Evolutionary conservation across 2,888 invertebrate genomes (phyloP), one percentile per base, ranked within the genome.

Genomic region (Slavum lentiscoides): DNA sequence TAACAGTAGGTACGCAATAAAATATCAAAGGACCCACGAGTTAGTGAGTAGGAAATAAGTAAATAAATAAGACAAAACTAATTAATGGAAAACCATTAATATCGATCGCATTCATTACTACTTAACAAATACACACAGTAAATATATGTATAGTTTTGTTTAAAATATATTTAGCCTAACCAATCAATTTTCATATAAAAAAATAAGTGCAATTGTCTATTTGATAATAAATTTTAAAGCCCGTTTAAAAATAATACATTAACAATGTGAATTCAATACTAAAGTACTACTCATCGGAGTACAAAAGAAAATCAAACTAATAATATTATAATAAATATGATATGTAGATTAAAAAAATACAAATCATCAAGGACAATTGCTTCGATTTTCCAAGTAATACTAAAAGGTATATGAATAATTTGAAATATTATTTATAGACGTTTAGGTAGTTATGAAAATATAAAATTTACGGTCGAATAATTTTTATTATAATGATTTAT

Each of bases 31-130:
- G 15, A 23, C 43, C 49, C n/a, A 23, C n/a, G 21, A 23, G 7
- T 49, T 49, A 49, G 23, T 11, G 30, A 30, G 30, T 30, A 30
- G 30, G 30, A 30, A 15, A 8, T 6, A 68, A 49, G 21, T 49
- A 68, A 68, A 66, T 66, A 66, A 68, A 49, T 7, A 49, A 49
- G 21, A 43, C 21, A 43, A 67, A 67, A 67, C 39, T 43, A 43
- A 67, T 21, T 49, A 2, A 21, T n/a, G 43, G 3, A 67, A 43
- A 67, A 49, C 13, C 9, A 49, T 67, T 21, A 2, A 49, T 49
- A 23, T 67, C 13, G 49, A 49, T 49, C 23, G 4, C 49, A 68
- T 68, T 30, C 19, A 21, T 67, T 21, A 1, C n/a, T 23, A 68
- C 49, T 23, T 37, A 9, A 43, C n/a, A 55, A 55, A 55, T 55